Evolutionary conservation across 1,140 invertebrate genomes (phyloP).

Genomic region (Cheumatopsyche charites): DNA sequence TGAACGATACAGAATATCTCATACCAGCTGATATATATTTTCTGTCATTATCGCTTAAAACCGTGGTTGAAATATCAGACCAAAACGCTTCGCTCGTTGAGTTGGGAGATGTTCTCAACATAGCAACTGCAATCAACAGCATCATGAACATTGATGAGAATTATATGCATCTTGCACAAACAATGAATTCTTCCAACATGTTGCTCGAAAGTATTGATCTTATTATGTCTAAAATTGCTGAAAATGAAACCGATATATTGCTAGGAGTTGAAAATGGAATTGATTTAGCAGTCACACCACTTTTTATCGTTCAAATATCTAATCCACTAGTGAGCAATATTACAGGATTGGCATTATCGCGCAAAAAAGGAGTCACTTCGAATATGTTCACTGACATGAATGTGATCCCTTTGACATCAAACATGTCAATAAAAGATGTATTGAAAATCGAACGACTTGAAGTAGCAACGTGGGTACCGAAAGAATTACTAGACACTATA

Average conservation of each 20-base stretch:
- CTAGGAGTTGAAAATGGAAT: constrained; percentile 46
- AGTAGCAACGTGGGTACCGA: constrained; percentile 62
- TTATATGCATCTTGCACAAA: constrained; percentile 57
- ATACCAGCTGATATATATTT: constrained; percentile 62
- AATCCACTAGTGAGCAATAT: constrained; percentile 62
- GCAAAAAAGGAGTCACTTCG: constrained; percentile 46
- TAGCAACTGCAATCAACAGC: constrained; percentile 60
- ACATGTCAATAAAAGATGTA: constrained; percentile 57
- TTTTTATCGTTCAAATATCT: constrained; percentile 61
- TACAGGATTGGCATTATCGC: constrained; percentile 63
- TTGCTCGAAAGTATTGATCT: constrained; percentile 60
- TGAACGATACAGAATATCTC: constrained; percentile 53
- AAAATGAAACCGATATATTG: constrained; percentile 49
- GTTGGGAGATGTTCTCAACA: constrained; percentile 56
- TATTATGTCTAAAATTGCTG: constrained; percentile 53
- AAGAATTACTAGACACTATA: constrained; percentile 54
- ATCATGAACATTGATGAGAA: constrained; percentile 56
- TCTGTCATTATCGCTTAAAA: constrained; percentile 59
- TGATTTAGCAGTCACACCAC: constrained; percentile 54
- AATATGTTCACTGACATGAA: constrained; percentile 56
- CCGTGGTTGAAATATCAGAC: constrained; percentile 52
- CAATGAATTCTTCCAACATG: constrained; percentile 62
- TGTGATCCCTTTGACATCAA: constrained; percentile 57
- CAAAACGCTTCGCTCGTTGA: constrained; percentile 52
- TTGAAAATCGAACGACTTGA: constrained; percentile 59